Conservation (phyloP, 2,113 vertebrate genomes). For the Condylura cristata region DNA sequence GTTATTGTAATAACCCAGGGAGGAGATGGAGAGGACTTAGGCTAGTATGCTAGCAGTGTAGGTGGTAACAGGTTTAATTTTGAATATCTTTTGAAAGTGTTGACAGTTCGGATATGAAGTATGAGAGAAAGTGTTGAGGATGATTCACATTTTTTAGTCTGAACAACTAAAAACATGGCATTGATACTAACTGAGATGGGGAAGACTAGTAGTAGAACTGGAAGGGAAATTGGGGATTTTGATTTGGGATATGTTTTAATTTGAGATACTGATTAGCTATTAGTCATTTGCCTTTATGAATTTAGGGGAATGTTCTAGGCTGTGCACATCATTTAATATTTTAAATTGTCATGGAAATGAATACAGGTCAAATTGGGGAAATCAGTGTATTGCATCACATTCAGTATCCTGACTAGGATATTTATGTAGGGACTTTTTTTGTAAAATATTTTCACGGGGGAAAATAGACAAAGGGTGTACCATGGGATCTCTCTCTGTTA, state of each 20-base stretch:
- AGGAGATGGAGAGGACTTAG: not conserved
- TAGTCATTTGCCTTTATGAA: not conserved
- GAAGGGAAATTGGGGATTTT: not conserved
- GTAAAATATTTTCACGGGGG: not conserved
- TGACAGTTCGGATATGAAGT: not conserved
- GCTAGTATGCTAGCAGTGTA: not conserved
- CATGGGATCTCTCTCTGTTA: not conserved
- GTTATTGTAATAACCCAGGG: not conserved
- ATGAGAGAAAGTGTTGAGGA: not conserved
- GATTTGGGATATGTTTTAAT: conserved; percentile 16
- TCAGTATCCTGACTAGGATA: not conserved
- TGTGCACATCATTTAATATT: not conserved
- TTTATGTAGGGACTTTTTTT: not conserved
- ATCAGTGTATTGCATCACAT: not conserved
- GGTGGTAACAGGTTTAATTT: not conserved
- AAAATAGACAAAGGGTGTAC: not conserved
- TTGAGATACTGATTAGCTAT: not conserved
- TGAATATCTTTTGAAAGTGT: conserved; percentile 15
- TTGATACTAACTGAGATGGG: not conserved
- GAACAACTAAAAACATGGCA: not conserved
- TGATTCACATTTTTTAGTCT: not conserved
- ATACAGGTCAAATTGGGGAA: not conserved
- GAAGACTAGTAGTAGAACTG: not conserved
- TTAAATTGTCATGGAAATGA: not conserved
- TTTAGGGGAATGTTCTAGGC: not conserved